phyloP scores from a whole-genome alignment of 37 sponge, comb jelly and placozoan genomes.

The Chondrosia reniformis region DNA sequence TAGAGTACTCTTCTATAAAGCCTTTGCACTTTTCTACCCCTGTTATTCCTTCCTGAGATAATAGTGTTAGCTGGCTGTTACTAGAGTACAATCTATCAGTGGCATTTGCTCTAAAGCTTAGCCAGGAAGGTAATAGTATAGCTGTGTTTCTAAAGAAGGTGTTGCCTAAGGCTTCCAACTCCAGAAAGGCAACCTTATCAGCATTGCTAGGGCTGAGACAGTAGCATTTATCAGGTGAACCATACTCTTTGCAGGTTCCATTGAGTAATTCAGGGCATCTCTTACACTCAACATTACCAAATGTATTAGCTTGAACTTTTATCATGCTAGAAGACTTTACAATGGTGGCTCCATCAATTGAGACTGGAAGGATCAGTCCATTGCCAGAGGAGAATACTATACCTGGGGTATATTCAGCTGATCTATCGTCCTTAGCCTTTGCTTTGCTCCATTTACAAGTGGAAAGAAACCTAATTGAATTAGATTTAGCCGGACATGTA shows the following conservation, averaged over 20 bases:
- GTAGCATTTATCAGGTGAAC: slow-evolving; percentile 3
- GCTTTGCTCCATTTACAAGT: slow-evolving; percentile 17
- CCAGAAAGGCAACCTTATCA: background rate
- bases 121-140: background rate
- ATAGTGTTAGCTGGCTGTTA: background rate
- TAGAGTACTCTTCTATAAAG: background rate
- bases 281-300: background rate
- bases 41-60: background rate
- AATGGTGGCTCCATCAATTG: background rate
- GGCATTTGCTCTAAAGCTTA: background rate
- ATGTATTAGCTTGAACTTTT: too few relatives aligned
- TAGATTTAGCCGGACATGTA: background rate
- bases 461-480: background rate
- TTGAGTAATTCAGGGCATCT: background rate
- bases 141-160: background rate
- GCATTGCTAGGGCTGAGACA: background rate
- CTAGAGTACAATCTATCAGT: background rate
- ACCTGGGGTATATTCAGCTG: background rate
- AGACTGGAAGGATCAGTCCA: slow-evolving; percentile 1
- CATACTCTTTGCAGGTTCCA: background rate
- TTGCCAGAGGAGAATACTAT: background rate
- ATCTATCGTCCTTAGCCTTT: background rate
- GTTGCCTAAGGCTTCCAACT: background rate
- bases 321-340: background rate
- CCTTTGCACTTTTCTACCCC: background rate